Conservation (phyloP, 2,797 vertebrate genomes). For the Sylvilagus floridanus region DNA sequence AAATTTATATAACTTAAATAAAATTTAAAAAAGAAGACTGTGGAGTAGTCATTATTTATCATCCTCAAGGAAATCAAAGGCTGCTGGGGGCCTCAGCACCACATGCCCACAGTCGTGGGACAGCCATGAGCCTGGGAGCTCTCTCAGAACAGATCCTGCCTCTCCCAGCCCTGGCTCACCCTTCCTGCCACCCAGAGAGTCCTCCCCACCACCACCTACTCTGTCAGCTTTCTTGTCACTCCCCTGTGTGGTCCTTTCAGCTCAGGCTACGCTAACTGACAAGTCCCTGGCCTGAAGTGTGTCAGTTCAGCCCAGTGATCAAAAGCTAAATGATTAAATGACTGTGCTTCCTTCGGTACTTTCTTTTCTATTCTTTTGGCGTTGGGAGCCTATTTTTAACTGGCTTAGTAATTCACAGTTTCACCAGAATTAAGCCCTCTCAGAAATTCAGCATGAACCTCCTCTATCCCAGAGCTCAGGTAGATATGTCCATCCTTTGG, state of each 20-base stretch:
- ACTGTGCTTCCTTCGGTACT: conserved; percentile 7
- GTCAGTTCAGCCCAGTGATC: conserved; percentile 62
- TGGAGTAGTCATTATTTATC: neutral
- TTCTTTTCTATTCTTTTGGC: conserved; percentile 68
- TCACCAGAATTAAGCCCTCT: conserved; percentile 79
- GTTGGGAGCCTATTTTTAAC: conserved; percentile 85
- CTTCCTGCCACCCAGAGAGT: neutral
- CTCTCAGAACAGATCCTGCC: neutral
- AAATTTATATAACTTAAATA: too few species aligned
- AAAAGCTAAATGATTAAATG: conserved; percentile 21
- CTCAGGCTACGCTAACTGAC: neutral
- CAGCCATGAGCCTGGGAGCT: neutral
- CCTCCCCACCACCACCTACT: neutral
- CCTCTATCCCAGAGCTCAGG: conserved; percentile 74
- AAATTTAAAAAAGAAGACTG: neutral
- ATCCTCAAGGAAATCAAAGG: neutral
- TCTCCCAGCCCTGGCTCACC: accelerated
- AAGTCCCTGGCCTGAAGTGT: neutral
- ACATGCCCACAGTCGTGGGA: too few species aligned
- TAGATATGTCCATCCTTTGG: neutral
- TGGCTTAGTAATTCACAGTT: conserved; percentile 77
- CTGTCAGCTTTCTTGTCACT: neutral
- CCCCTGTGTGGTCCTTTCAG: neutral
- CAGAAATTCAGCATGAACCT: conserved; percentile 77
- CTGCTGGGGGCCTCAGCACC: too few species aligned